A percentile compares a stretch with the other conserved stretches of the same genome.
phyloP scores from a whole-genome alignment of 2,797 vertebrate genomes.

The Onychomys arenicola region DNA sequence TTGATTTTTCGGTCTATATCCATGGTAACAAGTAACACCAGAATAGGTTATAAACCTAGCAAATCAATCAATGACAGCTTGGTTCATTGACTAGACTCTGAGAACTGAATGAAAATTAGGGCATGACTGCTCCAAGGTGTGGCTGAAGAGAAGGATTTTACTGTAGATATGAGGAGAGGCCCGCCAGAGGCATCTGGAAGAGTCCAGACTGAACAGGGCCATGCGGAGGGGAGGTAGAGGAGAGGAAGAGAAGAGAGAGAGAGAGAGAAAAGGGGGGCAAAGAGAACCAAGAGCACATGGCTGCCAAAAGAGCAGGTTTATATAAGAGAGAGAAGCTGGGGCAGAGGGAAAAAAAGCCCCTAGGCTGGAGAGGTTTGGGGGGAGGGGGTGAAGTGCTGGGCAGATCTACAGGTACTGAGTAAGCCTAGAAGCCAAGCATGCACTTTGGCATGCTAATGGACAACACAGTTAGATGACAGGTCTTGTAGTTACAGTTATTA shows the following conservation, averaged over 20 bases:
- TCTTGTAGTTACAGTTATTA: not conserved
- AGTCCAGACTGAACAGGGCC: not conserved
- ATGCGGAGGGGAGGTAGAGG: not conserved
- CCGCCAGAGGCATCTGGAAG: not conserved
- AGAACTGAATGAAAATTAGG: not conserved
- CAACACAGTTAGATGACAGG: too few relatives aligned
- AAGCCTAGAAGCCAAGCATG: not conserved
- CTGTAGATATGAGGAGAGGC: not conserved
- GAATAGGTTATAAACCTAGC: not conserved
- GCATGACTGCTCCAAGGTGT: not conserved
- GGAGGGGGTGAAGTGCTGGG: too few relatives aligned
- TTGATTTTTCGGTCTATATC: slow-evolving; percentile 1
- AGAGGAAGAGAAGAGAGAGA: not conserved
- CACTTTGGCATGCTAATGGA: not conserved
- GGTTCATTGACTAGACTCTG: slow-evolving; percentile 30
- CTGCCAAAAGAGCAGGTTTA: not conserved
- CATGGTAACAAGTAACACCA: slow-evolving; percentile 9
- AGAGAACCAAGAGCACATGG: not conserved
- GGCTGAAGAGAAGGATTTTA: not conserved
- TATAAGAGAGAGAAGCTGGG: not conserved
- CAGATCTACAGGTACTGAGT: not conserved
- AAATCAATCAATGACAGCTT: slow-evolving; percentile 27
- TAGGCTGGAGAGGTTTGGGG: not conserved
- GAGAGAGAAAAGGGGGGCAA: too few relatives aligned
- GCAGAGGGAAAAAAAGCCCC: not conserved